A percentile compares a stretch with the other conserved stretches of the same genome.
These are phyloP conservation scores for Apocrypta bakeri DNA, from an alignment of 1,140 invertebrate genomes.

Conservation along the genomic window DNA sequence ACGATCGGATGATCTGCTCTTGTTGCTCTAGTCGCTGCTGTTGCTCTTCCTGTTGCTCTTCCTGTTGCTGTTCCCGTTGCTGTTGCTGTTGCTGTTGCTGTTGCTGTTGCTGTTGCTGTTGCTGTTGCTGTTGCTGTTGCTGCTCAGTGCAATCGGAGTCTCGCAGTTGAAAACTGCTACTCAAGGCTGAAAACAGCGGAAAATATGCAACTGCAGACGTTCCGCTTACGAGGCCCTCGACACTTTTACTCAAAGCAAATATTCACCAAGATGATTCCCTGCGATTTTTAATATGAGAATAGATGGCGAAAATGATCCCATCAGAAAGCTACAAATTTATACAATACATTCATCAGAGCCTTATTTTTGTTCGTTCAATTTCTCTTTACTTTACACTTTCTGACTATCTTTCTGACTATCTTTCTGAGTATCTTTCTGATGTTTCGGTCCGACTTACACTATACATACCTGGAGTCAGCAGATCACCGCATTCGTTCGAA, in stretches of 20 bases:
- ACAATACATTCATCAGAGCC: no score
- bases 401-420: no score
- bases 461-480: constrained; percentile 24
- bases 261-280: background rate
- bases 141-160: background rate
- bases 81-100: background rate
- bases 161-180: constrained; percentile 5
- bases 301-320: no score
- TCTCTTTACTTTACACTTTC: no score
- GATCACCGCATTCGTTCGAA: background rate
- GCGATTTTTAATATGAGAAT: background rate
- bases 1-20: no score
- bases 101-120: background rate
- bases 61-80: background rate
- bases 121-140: background rate
- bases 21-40: no score
- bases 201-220: constrained; percentile 49
- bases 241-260: background rate
- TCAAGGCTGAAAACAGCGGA: constrained; percentile 65
- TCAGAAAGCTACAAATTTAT: no score
- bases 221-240: background rate
- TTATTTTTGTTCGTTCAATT: no score
- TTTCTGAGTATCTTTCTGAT: no score
- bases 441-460: no score
- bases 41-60: background rate